Conservation (phyloP, 2,113 vertebrate species). For the Brachyhypopomus occidentalis region DNA sequence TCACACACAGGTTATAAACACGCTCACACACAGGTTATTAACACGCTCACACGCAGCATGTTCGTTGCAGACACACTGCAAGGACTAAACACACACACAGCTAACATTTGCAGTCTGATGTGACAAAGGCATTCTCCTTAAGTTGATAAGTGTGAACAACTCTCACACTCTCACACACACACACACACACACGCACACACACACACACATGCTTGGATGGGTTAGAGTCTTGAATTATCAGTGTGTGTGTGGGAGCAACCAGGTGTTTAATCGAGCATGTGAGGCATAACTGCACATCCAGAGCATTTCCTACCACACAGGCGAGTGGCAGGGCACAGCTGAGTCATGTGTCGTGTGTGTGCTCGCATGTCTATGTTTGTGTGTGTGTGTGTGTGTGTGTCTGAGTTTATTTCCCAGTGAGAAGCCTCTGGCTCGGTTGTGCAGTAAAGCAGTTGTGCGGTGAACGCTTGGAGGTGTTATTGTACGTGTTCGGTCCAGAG, state of each 20-base stretch:
- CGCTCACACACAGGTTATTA: too few species aligned
- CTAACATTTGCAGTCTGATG: too few species aligned
- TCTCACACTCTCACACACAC: neutral
- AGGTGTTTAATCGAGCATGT: slow-evolving; percentile 32
- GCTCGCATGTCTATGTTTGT: neutral
- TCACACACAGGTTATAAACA: too few species aligned
- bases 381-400: slow-evolving; percentile 9
- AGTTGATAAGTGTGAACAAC: too few species aligned
- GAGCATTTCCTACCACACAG: slow-evolving; percentile 18
- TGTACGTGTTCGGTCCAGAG: neutral
- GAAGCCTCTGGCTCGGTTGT: too few species aligned
- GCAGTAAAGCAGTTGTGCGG: neutral
- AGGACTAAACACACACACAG: too few species aligned
- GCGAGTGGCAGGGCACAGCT: slow-evolving; percentile 1
- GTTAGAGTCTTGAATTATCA: slow-evolving; percentile 19
- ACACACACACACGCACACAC: slow-evolving; percentile 9
- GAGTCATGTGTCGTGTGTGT: neutral
- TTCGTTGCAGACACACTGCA: too few species aligned
- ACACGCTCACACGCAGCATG: too few species aligned
- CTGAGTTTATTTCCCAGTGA: slow-evolving; percentile 19
- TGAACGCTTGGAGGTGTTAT: slow-evolving; percentile 14
- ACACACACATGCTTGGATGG: neutral
- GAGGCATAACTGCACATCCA: slow-evolving; percentile 23
- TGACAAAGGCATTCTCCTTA: too few species aligned
- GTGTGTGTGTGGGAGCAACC: neutral